Conservation (phyloP, 2,888 invertebrate species). For the Laspeyria flexula region DNA sequence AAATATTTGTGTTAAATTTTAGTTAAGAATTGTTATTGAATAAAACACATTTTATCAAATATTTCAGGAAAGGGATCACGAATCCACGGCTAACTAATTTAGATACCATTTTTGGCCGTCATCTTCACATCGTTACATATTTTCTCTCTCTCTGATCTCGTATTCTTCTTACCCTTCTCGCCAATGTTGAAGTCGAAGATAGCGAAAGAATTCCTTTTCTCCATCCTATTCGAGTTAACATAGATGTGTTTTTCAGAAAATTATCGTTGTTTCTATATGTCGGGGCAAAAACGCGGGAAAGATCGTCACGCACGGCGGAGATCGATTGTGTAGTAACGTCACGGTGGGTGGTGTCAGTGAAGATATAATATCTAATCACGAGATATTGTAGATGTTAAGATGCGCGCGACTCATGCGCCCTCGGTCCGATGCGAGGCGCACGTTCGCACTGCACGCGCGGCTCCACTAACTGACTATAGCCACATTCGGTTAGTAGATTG, state of each 20-base stretch:
- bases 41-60: too few relatives aligned
- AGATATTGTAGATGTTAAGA: background rate
- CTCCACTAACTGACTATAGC: conserved; percentile 46
- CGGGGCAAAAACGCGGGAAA: conserved; percentile 23
- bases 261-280: background rate
- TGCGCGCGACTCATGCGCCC: conserved; percentile 41
- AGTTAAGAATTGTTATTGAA: too few relatives aligned
- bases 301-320: conserved; percentile 17
- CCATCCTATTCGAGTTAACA: conserved; percentile 50
- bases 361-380: conserved; percentile 1
- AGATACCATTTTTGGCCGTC: conserved; percentile 66
- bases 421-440: conserved; percentile 38
- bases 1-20: too few relatives aligned
- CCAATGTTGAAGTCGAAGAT: conserved; percentile 71
- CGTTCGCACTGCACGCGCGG: conserved; percentile 62
- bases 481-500: conserved; percentile 31
- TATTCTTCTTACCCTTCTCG: conserved; percentile 60
- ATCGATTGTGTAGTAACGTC: conserved; percentile 10
- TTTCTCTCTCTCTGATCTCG: conserved; percentile 38
- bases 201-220: conserved; percentile 70
- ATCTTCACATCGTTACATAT: conserved; percentile 54
- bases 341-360: conserved; percentile 11
- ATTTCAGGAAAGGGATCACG: background rate
- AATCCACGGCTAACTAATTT: conserved; percentile 64
- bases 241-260: background rate